Evolutionary conservation across 1,140 invertebrate genomes (phyloP).

Genomic region (Drosophila ficusphila): DNA sequence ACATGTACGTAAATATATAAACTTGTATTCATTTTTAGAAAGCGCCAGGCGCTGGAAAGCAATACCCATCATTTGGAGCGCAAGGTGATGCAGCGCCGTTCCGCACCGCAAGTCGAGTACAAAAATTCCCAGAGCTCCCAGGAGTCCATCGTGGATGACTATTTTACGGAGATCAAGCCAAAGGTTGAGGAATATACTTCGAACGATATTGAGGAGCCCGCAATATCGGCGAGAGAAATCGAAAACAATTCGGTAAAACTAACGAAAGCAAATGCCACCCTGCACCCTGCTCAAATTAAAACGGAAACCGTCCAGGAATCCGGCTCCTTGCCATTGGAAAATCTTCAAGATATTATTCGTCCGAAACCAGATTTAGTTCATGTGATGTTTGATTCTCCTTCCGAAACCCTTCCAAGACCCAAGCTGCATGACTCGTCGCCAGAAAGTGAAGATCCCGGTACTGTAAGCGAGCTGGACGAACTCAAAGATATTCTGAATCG

Average conservation of each 20-base stretch:
- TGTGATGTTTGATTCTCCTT: too few relatives aligned
- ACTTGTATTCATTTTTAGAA: constrained; percentile 6
- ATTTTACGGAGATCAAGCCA: neutral
- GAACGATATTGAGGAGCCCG: neutral
- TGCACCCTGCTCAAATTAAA: neutral
- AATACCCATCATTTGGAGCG: constrained; percentile 33
- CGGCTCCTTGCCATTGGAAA: too few relatives aligned
- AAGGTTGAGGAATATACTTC: too few relatives aligned
- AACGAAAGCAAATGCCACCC: neutral
- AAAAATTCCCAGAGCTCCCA: constrained; percentile 61
- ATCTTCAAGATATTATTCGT: too few relatives aligned
- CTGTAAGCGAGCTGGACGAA: too few relatives aligned
- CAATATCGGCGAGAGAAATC: neutral
- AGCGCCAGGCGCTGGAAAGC: constrained; percentile 24
- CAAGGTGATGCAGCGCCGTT: constrained; percentile 35
- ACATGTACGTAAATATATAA: neutral
- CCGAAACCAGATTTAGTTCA: too few relatives aligned
- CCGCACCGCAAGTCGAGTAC: constrained; percentile 32
- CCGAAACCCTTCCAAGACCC: too few relatives aligned
- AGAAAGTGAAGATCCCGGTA: too few relatives aligned
- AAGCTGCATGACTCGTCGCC: too few relatives aligned
- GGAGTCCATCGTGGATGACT: constrained; percentile 20
- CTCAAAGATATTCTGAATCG: too few relatives aligned
- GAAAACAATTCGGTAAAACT: neutral
- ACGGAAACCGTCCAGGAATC: neutral